Percentiles rank a stretch among this genome's conserved stretches.
These are phyloP conservation scores for Labia minor DNA, from an alignment of 2,888 invertebrate genomes.

Conservation along the genomic window DNA sequence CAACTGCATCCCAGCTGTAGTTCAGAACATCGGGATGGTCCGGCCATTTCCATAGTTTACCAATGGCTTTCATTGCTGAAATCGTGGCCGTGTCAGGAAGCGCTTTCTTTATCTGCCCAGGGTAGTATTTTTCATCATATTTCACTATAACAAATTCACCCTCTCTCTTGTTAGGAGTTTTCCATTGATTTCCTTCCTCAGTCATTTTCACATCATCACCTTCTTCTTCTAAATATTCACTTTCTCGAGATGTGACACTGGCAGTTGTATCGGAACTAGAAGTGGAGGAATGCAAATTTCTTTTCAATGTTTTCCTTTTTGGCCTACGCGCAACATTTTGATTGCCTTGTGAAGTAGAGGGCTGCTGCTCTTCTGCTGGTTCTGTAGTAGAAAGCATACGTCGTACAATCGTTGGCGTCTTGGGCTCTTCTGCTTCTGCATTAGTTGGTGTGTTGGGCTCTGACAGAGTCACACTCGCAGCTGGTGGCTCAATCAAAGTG, in stretches of 20 bases:
- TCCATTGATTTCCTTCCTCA: constrained; percentile 4
- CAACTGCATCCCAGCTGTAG: constrained; percentile 13
- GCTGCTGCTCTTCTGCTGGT: constrained; percentile 13
- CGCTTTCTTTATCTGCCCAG: constrained; percentile 1
- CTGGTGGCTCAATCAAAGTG: not conserved
- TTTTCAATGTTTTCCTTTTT: not conserved
- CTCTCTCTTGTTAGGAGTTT: not conserved
- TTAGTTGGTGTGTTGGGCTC: too few species aligned
- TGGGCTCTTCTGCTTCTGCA: too few species aligned
- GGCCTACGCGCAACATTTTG: not conserved
- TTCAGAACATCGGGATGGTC: constrained; percentile 7
- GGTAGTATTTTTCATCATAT: constrained; percentile 7
- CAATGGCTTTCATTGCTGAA: constrained; percentile 13
- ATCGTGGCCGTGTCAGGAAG: constrained; percentile 4
- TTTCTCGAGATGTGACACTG: not conserved
- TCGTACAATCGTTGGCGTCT: too few species aligned
- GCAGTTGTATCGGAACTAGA: not conserved
- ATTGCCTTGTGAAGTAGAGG: not conserved
- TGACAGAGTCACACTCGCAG: not conserved
- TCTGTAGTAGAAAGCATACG: constrained; percentile 2
- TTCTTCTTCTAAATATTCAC: constrained; percentile 7
- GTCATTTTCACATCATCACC: not conserved
- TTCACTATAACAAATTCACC: constrained; percentile 6
- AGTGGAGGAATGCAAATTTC: constrained; percentile 3
- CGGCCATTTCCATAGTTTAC: constrained; percentile 6